Conservation (phyloP, 2,797 vertebrate species). For the Pyrocephalus nanus region DNA sequence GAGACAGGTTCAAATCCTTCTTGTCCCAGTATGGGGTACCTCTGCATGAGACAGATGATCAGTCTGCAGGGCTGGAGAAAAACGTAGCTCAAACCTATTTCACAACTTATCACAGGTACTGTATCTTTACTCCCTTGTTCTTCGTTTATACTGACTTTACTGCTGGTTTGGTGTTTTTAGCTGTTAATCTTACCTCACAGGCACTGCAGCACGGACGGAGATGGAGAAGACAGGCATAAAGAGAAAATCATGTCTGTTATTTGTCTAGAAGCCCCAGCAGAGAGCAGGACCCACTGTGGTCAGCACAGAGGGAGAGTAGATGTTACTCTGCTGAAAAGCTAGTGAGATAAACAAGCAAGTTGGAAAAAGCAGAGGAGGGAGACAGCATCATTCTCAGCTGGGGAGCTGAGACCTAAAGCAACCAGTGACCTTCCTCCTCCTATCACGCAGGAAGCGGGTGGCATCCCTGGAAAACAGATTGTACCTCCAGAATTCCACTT, state of each 20-base stretch:
- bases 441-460: not conserved
- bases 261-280: not conserved
- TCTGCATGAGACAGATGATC: not conserved
- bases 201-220: not conserved
- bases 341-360: not conserved
- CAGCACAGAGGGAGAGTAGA: not conserved
- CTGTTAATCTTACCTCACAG: conserved; percentile 23
- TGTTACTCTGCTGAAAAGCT: not conserved
- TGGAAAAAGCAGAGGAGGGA: not conserved
- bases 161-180: not conserved
- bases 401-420: conserved; percentile 4
- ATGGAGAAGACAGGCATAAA: not conserved
- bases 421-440: not conserved
- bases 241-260: not conserved
- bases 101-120: not conserved
- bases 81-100: not conserved
- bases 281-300: not conserved
- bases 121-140: not conserved
- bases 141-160: not conserved
- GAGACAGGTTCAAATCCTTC: not conserved
- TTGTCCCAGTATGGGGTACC: not conserved
- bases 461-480: not conserved
- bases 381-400: conserved; percentile 4
- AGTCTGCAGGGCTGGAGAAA: not conserved
- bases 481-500: not conserved